Percentiles rank a stretch among this genome's conserved stretches.
Evolutionary conservation across 2,113 vertebrate genomes (phyloP).

Genomic region (Lucifuga dentata): DNA sequence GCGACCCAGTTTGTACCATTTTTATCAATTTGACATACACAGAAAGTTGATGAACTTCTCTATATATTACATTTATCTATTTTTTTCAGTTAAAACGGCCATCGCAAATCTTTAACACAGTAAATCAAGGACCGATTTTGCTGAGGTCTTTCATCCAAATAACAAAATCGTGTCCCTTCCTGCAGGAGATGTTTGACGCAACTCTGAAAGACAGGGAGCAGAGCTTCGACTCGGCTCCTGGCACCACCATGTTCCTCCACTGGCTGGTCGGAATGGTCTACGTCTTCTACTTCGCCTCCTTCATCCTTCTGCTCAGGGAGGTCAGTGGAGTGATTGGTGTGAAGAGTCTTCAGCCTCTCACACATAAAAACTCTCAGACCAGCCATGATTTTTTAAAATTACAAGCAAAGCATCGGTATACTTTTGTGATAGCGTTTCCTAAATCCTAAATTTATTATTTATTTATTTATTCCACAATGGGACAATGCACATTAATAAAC

Average conservation of each 20-base stretch:
- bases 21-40: not conserved
- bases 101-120: not conserved
- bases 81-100: too few species aligned
- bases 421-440: too few species aligned
- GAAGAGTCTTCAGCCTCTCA: not conserved
- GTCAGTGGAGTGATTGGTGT: conserved; percentile 79
- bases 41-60: not conserved
- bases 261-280: conserved; percentile 99
- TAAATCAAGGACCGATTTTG: not conserved
- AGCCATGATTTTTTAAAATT: not conserved
- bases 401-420: too few species aligned
- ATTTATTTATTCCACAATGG: too few species aligned
- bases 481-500: too few species aligned
- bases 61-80: not conserved
- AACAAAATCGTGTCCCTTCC: not conserved
- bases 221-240: conserved; percentile 95
- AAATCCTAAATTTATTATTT: too few species aligned
- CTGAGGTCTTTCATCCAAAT: not conserved
- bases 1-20: not conserved
- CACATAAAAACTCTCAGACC: not conserved
- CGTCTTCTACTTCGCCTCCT: conserved; percentile 98
- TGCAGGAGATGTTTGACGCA: conserved; percentile 97
- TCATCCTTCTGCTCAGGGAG: conserved; percentile 96
- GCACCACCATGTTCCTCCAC: conserved; percentile 97
- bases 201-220: conserved; percentile 93